These are phyloP conservation scores for Harpegnathos saltator DNA, from an alignment of 1,140 invertebrate species.

Conservation along the genomic window DNA sequence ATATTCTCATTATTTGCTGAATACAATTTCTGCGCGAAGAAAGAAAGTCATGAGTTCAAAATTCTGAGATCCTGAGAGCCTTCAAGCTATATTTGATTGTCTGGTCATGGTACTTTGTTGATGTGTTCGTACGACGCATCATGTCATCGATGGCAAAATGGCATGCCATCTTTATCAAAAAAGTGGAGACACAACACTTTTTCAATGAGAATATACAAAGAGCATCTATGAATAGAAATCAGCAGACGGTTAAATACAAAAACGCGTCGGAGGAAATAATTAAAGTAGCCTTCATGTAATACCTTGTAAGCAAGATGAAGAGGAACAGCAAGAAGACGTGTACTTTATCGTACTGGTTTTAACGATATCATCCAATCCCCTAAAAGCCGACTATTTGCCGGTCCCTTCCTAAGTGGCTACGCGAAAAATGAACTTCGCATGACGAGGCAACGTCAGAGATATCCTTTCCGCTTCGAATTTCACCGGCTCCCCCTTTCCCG, in stretches of 20 bases:
- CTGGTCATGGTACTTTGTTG: background rate
- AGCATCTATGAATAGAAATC: background rate
- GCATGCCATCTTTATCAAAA: background rate
- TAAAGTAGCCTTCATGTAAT: slow-evolving; percentile 15
- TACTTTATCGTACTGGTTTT: slow-evolving; percentile 32
- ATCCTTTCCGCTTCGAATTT: slow-evolving; percentile 60
- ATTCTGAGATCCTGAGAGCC: background rate
- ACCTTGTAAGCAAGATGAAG: slow-evolving; percentile 1
- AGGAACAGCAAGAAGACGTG: background rate
- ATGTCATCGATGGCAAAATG: background rate
- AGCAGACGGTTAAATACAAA: background rate
- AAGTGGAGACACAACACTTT: background rate
- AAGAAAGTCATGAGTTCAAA: background rate
- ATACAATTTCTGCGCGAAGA: slow-evolving; percentile 5
- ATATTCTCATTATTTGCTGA: slow-evolving; percentile 40
- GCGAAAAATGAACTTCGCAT: slow-evolving; percentile 76
- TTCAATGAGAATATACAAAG: background rate
- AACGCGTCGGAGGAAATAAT: slow-evolving; percentile 12
- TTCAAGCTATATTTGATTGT: background rate
- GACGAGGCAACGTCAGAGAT: slow-evolving; percentile 69
- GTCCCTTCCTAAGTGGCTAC: slow-evolving; percentile 48
- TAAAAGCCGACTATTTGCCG: slow-evolving; percentile 25
- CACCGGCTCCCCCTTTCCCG: slow-evolving; percentile 14
- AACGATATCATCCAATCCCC: slow-evolving; percentile 30
- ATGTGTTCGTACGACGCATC: background rate